A percentile compares a stretch with the other conserved stretches of the same genome.
These are phyloP conservation scores for Drosophila willistoni DNA, from an alignment of 1,140 invertebrate genomes.

Conservation along the genomic window DNA sequence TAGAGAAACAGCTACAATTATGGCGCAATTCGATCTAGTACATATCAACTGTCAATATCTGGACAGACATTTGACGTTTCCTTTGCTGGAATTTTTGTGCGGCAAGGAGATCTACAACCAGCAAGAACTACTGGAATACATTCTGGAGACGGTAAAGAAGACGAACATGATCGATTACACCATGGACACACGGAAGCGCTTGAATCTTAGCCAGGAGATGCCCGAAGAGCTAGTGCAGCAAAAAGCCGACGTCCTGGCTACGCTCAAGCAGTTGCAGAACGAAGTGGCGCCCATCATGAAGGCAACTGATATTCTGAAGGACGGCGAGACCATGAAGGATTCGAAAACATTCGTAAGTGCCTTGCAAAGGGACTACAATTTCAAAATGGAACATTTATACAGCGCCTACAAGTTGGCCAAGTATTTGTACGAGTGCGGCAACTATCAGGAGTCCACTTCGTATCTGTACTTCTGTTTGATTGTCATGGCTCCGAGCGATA, in stretches of 20 bases:
- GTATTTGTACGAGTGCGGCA: slow-evolving; percentile 99
- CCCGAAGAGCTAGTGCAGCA: slow-evolving; percentile 90
- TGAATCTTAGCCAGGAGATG: slow-evolving; percentile 93
- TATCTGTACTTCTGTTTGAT: slow-evolving; percentile 98
- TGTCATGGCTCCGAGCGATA: slow-evolving; percentile 95
- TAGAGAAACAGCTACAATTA: slow-evolving; percentile 54
- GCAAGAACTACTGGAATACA: slow-evolving; percentile 95
- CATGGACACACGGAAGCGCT: slow-evolving; percentile 95
- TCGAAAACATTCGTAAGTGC: slow-evolving; percentile 94
- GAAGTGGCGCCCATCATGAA: slow-evolving; percentile 95
- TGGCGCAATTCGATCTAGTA: slow-evolving; percentile 95
- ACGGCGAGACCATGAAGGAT: slow-evolving; percentile 96
- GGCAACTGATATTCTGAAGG: slow-evolving; percentile 94
- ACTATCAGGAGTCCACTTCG: slow-evolving; percentile 96
- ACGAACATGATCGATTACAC: slow-evolving; percentile 99
- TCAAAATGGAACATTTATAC: slow-evolving; percentile 96
- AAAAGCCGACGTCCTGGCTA: slow-evolving; percentile 92
- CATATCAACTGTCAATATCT: slow-evolving; percentile 96
- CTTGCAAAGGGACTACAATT: slow-evolving; percentile 85
- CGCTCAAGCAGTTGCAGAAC: slow-evolving; percentile 92
- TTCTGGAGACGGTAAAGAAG: slow-evolving; percentile 97
- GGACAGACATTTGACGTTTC: slow-evolving; percentile 98
- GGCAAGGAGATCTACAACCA: slow-evolving; percentile 98
- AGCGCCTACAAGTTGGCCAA: slow-evolving; percentile 97
- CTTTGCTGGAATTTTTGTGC: slow-evolving; percentile 97